phyloP scores from a whole-genome alignment of 2,888 invertebrate genomes.

The Enchytraeus crypticus region DNA sequence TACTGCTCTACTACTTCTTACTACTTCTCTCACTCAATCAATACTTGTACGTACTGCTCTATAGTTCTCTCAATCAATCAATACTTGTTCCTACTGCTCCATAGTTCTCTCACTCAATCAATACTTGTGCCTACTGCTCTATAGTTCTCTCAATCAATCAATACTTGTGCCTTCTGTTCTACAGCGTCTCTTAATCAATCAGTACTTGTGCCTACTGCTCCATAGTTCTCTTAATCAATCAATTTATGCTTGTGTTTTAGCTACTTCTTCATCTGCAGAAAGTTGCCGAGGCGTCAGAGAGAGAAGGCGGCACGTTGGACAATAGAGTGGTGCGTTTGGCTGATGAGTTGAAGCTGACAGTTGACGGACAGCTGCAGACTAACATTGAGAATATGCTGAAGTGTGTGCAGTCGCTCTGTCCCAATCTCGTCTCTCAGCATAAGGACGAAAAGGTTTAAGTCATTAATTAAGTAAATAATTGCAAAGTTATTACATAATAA shows the following conservation, averaged over 20 bases:
- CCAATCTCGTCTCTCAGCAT: too few relatives aligned
- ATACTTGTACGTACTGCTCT: neutral
- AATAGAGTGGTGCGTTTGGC: too few relatives aligned
- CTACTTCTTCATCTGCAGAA: neutral
- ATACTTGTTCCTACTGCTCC: neutral
- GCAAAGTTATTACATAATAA: too few relatives aligned
- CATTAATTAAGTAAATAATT: too few relatives aligned
- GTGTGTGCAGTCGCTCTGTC: too few relatives aligned
- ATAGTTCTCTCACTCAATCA: neutral
- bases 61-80: neutral
- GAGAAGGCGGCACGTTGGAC: neutral
- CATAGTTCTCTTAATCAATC: neutral
- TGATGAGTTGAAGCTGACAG: too few relatives aligned
- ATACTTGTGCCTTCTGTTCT: neutral
- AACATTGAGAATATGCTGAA: too few relatives aligned
- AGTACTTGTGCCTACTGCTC: neutral
- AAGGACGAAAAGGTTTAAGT: too few relatives aligned
- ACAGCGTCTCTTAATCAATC: neutral
- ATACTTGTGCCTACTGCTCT: neutral
- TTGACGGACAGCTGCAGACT: too few relatives aligned
- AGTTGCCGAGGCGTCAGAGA: neutral
- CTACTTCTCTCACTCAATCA: neutral
- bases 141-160: neutral
- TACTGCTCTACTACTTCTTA: neutral
- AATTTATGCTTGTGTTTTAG: neutral